Conservation (phyloP, 2,797 vertebrate genomes). For the Typhlichthys subterraneus region DNA sequence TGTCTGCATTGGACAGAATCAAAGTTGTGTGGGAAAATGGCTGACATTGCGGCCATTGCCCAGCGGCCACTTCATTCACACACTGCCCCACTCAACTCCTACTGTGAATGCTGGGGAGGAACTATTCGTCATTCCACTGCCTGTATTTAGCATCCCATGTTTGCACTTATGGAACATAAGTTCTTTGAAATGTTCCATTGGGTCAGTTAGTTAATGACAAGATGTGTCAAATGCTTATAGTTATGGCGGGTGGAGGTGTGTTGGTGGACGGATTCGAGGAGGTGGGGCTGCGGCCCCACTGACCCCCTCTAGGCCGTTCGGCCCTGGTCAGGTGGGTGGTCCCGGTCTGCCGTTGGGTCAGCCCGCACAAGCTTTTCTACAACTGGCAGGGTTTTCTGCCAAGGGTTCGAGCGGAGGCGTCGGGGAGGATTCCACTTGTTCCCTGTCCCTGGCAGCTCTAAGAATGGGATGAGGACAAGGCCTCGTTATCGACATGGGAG, state of each 20-base stretch:
- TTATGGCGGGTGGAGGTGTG: conserved; percentile 13
- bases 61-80: conserved; percentile 40
- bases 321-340: conserved; percentile 67
- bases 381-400: conserved; percentile 39
- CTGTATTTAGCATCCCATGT: conserved; percentile 8
- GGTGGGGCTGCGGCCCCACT: conserved; percentile 36
- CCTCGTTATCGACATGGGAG: conserved; percentile 61
- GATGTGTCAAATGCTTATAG: conserved; percentile 4
- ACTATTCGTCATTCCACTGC: conserved; percentile 22
- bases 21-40: conserved; percentile 56
- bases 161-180: background rate
- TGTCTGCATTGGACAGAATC: conserved; percentile 55
- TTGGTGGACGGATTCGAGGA: background rate
- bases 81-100: conserved; percentile 21
- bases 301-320: conserved; percentile 28
- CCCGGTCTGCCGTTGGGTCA: conserved; percentile 46
- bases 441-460: conserved; percentile 67
- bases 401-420: conserved; percentile 62
- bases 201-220: background rate
- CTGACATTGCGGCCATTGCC: conserved; percentile 38
- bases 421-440: conserved; percentile 69
- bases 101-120: conserved; percentile 1
- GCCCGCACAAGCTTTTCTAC: conserved; percentile 63
- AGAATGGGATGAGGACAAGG: conserved; percentile 66
- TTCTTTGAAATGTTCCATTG: background rate